Percentiles rank a stretch among this genome's conserved stretches.
phyloP scores from a whole-genome alignment of 2,888 invertebrate species.

The Asteroscopus sphinx region DNA sequence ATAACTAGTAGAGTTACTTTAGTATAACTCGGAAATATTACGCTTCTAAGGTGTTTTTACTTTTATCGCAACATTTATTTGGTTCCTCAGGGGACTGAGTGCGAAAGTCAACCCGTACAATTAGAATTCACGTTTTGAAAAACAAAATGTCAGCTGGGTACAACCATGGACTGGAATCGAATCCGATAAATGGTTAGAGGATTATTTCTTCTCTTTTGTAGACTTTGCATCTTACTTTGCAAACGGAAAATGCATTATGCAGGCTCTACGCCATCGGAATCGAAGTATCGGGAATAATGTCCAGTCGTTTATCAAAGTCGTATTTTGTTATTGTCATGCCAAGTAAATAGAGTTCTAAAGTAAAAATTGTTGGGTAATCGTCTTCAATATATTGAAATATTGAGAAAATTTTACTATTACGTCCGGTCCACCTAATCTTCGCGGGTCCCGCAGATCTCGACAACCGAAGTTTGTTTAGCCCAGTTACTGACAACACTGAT shows the following conservation, averaged over 20 bases:
- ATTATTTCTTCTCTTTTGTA: slow-evolving; percentile 1
- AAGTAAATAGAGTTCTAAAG: slow-evolving; percentile 5
- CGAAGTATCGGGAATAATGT: slow-evolving; percentile 25
- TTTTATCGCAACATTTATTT: background rate
- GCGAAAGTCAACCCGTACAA: background rate
- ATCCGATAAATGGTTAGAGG: slow-evolving; percentile 6
- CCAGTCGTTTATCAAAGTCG: slow-evolving; percentile 36
- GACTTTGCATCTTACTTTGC: slow-evolving; percentile 8
- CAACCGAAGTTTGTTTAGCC: slow-evolving; percentile 10
- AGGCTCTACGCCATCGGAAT: slow-evolving; percentile 9
- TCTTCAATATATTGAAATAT: slow-evolving; percentile 2
- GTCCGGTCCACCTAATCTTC: background rate
- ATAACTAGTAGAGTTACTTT: too few species aligned
- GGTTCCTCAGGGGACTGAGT: background rate
- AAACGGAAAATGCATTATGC: slow-evolving; percentile 20
- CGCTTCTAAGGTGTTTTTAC: slow-evolving; percentile 3
- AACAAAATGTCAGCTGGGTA: background rate
- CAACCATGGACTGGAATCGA: slow-evolving; percentile 5
- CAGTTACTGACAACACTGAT: slow-evolving; percentile 7
- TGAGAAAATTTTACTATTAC: background rate
- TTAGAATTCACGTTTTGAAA: slow-evolving; percentile 1
- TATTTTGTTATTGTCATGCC: slow-evolving; percentile 13
- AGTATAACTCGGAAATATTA: slow-evolving; percentile 16
- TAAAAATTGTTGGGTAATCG: slow-evolving; percentile 3
- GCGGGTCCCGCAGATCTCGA: background rate